Evolutionary conservation across 2,113 vertebrate genomes (phyloP).

Genomic region (Vidua chalybeata): DNA sequence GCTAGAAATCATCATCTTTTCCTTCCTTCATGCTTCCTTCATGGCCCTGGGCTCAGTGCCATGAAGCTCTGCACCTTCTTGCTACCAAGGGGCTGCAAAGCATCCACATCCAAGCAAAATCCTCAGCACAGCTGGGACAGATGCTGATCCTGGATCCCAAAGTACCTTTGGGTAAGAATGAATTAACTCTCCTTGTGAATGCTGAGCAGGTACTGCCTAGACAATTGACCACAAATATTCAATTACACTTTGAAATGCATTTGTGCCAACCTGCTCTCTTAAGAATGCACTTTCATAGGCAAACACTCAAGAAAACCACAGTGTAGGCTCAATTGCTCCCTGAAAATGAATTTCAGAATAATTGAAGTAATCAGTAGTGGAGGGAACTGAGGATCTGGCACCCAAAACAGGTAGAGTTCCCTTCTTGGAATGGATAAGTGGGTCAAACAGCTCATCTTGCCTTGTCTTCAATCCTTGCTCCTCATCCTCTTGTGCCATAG

Average conservation of each 20-base stretch:
- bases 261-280: neutral
- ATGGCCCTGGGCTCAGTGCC: neutral
- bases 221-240: constrained; percentile 22
- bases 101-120: neutral
- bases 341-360: neutral
- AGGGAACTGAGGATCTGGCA: neutral
- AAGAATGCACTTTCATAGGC: neutral
- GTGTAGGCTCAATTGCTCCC: neutral
- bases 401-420: neutral
- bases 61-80: neutral
- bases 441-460: neutral
- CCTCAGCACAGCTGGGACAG: neutral
- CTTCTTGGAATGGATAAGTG: neutral
- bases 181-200: neutral
- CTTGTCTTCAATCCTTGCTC: neutral
- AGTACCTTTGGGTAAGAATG: neutral
- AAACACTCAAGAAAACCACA: constrained; percentile 11
- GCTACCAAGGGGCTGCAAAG: neutral
- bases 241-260: neutral
- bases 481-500: neutral
- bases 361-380: neutral
- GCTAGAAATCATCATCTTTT: too few relatives aligned
- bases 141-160: neutral
- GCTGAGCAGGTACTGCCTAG: neutral
- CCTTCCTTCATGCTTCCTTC: too few relatives aligned